These are phyloP conservation scores for Protonemura montana DNA, from an alignment of 2,888 invertebrate species.

Conservation along the genomic window DNA sequence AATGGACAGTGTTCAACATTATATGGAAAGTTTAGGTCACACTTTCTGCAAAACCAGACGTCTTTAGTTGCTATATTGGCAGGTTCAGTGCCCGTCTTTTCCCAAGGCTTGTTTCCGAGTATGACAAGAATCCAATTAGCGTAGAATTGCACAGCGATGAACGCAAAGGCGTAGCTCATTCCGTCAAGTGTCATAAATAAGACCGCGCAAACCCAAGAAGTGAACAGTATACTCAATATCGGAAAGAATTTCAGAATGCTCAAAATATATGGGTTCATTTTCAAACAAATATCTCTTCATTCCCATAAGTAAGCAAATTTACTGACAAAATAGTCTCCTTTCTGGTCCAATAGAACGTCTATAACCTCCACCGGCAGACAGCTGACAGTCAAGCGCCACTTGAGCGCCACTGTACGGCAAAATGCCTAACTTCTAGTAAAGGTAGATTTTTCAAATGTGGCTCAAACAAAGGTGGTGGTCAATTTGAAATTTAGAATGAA, in stretches of 20 bases:
- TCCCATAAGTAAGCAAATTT: not conserved
- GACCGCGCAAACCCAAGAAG: slow-evolving; percentile 37
- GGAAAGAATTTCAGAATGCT: slow-evolving; percentile 37
- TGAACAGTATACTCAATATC: slow-evolving; percentile 41
- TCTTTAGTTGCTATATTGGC: slow-evolving; percentile 25
- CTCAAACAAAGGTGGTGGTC: no score
- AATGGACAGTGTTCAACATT: slow-evolving; percentile 47
- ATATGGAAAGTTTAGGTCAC: slow-evolving; percentile 34
- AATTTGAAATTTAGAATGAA: no score
- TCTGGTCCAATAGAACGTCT: not conserved
- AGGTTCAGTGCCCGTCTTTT: not conserved
- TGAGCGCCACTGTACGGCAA: no score
- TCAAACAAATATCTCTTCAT: not conserved
- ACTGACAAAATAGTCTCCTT: not conserved
- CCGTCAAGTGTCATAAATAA: slow-evolving; percentile 9
- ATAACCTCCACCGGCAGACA: not conserved
- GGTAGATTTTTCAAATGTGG: no score
- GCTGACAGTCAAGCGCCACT: not conserved
- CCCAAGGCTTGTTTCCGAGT: slow-evolving; percentile 31
- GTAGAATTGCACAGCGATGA: slow-evolving; percentile 45
- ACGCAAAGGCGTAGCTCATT: slow-evolving; percentile 35
- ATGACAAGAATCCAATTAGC: slow-evolving; percentile 44
- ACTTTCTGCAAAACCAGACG: slow-evolving; percentile 47
- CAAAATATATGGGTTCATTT: slow-evolving; percentile 17
- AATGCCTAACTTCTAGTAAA: no score